phyloP scores from a whole-genome alignment of 2,113 vertebrate genomes.

The Smithornis capensis region DNA sequence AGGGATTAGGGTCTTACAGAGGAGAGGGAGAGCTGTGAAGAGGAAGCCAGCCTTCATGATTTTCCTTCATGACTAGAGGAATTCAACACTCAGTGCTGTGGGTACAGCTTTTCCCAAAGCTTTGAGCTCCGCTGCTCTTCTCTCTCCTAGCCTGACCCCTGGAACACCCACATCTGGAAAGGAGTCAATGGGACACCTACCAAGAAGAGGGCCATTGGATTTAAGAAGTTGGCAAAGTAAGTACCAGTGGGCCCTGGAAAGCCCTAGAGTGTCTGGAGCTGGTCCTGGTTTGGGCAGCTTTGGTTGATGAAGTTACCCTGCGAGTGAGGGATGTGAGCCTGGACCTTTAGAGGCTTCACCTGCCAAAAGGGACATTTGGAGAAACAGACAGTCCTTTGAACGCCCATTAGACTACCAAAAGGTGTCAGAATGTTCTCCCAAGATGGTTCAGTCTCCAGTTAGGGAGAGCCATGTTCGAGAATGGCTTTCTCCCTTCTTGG shows the following conservation, averaged over 20 bases:
- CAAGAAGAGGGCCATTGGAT: constrained; percentile 96
- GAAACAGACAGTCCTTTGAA: background rate
- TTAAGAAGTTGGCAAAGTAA: constrained; percentile 98
- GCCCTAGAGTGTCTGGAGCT: background rate
- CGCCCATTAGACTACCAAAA: background rate
- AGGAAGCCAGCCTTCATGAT: background rate
- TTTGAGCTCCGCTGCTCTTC: background rate
- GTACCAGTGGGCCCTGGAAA: background rate
- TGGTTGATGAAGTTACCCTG: rapidly evolving
- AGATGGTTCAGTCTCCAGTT: no score
- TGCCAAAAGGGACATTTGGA: background rate
- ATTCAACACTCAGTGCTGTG: background rate
- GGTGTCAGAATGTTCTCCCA: background rate
- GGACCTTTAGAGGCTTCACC: background rate
- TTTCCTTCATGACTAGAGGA: rapidly evolving
- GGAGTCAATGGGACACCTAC: constrained; percentile 94
- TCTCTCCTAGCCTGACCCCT: constrained; percentile 85
- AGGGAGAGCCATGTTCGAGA: background rate
- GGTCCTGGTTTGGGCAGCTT: background rate
- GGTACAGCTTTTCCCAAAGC: background rate
- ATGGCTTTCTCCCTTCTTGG: background rate
- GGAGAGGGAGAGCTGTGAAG: background rate
- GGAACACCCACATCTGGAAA: constrained; percentile 94
- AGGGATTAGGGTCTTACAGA: background rate
- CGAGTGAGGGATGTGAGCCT: background rate